Percentiles rank a stretch among this genome's conserved stretches.
Conservation (phyloP, 2,888 invertebrate species). For the Archaeoteleia sp. region DNA sequence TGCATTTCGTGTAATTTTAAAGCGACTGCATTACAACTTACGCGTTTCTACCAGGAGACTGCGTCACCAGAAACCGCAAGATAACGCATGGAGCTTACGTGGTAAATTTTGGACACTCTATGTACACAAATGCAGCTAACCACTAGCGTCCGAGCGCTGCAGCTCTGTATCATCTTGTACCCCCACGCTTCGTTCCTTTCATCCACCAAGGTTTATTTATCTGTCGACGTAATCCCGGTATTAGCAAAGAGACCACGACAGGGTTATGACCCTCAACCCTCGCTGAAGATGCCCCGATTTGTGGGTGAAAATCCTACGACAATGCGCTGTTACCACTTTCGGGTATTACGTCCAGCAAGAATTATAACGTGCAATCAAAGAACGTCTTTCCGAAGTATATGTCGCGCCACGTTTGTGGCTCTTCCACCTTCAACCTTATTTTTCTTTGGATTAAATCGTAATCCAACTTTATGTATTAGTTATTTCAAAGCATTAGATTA, state of each 20-base stretch:
- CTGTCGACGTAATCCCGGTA: constrained; percentile 52
- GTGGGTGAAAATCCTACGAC: constrained; percentile 41
- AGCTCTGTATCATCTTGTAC: constrained; percentile 41
- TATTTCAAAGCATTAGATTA: not conserved
- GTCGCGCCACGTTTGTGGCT: not conserved
- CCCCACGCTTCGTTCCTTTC: constrained; percentile 33
- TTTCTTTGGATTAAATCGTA: constrained; percentile 6
- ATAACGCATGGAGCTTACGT: constrained; percentile 42
- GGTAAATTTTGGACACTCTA: constrained; percentile 47
- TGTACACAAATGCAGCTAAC: constrained; percentile 42
- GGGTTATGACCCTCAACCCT: constrained; percentile 51
- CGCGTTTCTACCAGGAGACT: constrained; percentile 12
- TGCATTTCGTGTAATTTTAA: constrained; percentile 1
- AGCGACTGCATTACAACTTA: constrained; percentile 15
- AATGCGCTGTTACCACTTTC: constrained; percentile 47
- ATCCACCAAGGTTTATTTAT: constrained; percentile 51
- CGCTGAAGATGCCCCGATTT: constrained; percentile 43
- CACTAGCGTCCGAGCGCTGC: constrained; percentile 30
- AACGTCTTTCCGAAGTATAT: constrained; percentile 20
- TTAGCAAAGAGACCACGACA: constrained; percentile 52
- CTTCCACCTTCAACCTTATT: not conserved
- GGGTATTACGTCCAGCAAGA: constrained; percentile 33
- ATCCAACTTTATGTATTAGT: constrained; percentile 3
- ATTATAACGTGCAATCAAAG: constrained; percentile 41
- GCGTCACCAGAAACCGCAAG: constrained; percentile 36